Conservation (phyloP, 2,888 invertebrate species). For the Troides aeacus region DNA sequence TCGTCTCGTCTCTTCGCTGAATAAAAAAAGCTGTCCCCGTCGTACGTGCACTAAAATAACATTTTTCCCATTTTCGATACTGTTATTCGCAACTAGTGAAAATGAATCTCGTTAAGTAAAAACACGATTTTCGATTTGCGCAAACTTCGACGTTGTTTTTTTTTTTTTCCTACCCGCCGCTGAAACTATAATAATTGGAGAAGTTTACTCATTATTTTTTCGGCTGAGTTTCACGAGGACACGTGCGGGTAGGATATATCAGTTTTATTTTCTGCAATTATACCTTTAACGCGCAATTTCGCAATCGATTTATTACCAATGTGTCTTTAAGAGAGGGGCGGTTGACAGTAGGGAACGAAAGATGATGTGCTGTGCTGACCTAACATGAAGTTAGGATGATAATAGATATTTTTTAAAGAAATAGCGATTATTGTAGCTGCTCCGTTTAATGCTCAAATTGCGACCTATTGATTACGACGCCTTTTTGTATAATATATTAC, state of each 20-base stretch:
- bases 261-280: conserved; percentile 19
- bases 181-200: conserved; percentile 73
- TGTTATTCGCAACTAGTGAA: conserved; percentile 4
- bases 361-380: too few species aligned
- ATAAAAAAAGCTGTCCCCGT: too few species aligned
- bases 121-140: conserved; percentile 39
- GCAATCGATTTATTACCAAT: conserved; percentile 5
- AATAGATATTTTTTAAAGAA: too few species aligned
- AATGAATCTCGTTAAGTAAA: conserved; percentile 34
- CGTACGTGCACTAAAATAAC: neutral
- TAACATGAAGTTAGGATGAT: too few species aligned
- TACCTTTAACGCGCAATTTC: conserved; percentile 10
- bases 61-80: neutral
- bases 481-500: too few species aligned
- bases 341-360: too few species aligned
- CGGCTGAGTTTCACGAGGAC: conserved; percentile 43
- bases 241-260: conserved; percentile 18
- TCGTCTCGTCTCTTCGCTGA: too few species aligned
- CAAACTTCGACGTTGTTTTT: conserved; percentile 52
- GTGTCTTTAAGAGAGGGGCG: neutral
- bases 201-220: conserved; percentile 77
- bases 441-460: too few species aligned
- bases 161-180: conserved; percentile 35
- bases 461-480: too few species aligned
- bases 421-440: too few species aligned